Evolutionary conservation across 1,140 invertebrate species (phyloP), one percentile per base, ranked within the genome.

Genomic region (Bursaphelenchus mucronatus): DNA sequence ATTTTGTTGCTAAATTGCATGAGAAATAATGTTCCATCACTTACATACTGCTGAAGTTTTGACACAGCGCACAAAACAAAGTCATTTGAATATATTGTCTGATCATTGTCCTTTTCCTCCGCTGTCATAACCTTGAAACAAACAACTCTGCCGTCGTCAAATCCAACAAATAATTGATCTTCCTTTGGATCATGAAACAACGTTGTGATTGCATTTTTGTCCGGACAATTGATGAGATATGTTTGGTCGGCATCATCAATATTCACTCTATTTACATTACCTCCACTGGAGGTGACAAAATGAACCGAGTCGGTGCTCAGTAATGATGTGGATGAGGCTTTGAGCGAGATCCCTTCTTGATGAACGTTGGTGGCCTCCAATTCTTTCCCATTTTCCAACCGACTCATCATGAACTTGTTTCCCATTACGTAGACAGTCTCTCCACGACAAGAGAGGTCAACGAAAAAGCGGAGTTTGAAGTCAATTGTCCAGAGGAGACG

Each of bases 391-490:
- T 62, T 55, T 5, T 17, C 8, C 11, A 68, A 10, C 53, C 67
- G 62, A 39, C 61, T 70, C 39, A 69, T 39, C 17, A 71, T 70
- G 45, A 68, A 68, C 30, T 68, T 68, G 41, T 68, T 68, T 0
- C 67, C 67, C 58, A 68, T 66, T 13, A 67, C 67, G 19, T 45
- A 69, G 2, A 62, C 61, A 4, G 44, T 17, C 13, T n/a, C 13
- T 1, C 2, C 39, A 15, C n/a, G 54, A 4, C 30, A 15, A 55
- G 10, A 59, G 19, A 44, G 69, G 41, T 68, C 67, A 13, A 67
- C 67, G 39, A 68, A 68, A 40, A 70, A 68, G 10, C 67, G 67
- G n/a, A 68, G 45, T 64, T 68, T 68, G 15, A 72, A 68, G 17
- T 68, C 67, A 6, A 66, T 30, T 13, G 50, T 72, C 67, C 67